A percentile compares a stretch with the other conserved stretches of the same genome.
These are phyloP conservation scores for Ephydatia muelleri DNA, from an alignment of 37 sponge, comb jelly and placozoan species.

Conservation along the genomic window DNA sequence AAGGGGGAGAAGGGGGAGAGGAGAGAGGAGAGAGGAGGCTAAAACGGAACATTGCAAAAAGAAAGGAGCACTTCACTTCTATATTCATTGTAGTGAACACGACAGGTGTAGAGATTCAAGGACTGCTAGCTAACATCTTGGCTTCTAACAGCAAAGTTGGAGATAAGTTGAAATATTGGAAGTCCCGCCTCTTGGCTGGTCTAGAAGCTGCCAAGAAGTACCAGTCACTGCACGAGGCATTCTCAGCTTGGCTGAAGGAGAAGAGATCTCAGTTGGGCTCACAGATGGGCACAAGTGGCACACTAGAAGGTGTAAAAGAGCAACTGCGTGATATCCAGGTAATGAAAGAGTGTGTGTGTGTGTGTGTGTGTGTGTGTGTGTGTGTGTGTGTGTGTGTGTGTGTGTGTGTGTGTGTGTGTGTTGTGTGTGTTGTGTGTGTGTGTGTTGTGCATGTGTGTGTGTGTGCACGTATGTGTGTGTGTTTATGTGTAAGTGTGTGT, in stretches of 20 bases:
- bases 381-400: not conserved
- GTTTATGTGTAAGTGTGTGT: not conserved
- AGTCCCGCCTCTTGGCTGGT: constrained; percentile 21
- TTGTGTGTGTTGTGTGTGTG: not conserved
- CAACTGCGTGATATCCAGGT: constrained; percentile 34
- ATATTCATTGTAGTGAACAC: not conserved
- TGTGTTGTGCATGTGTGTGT: not conserved
- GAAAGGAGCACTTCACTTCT: not conserved
- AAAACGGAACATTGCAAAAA: not conserved
- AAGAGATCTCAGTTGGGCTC: constrained; percentile 17
- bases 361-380: not conserved
- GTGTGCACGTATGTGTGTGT: not conserved
- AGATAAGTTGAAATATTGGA: constrained; percentile 23
- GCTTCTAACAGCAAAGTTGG: constrained; percentile 10
- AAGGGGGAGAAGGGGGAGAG: no score
- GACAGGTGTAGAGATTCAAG: constrained; percentile 12
- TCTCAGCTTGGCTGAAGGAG: constrained; percentile 29
- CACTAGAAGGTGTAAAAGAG: constrained; percentile 42
- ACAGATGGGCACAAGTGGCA: constrained; percentile 30
- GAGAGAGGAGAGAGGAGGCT: no score
- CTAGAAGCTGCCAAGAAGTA: constrained; percentile 49
- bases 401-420: not conserved
- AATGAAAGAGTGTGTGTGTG: not conserved
- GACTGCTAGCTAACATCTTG: constrained; percentile 8
- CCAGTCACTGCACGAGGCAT: constrained; percentile 28